A percentile compares a stretch with the other conserved stretches of the same genome.
Evolutionary conservation across 2,888 invertebrate species (phyloP).

Genomic region (Mesochorus sp.): DNA sequence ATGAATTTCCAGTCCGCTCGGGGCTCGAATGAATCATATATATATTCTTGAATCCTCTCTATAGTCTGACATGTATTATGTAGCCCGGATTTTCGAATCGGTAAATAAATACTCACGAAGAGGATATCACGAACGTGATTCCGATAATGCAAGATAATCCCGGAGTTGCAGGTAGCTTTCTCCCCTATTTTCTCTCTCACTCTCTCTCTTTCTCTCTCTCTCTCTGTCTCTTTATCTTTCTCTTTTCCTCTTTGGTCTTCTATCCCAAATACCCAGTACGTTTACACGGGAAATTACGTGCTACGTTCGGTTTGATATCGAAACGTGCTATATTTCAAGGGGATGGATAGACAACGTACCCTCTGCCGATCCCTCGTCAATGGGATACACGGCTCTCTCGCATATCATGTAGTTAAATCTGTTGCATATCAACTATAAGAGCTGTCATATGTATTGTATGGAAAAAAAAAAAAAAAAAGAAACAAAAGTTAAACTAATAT

Average conservation of each 20-base stretch:
- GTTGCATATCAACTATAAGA: constrained; percentile 3
- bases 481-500: too few species aligned
- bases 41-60: neutral
- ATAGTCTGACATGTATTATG: neutral
- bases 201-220: neutral
- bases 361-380: constrained; percentile 9
- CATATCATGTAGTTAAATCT: constrained; percentile 16
- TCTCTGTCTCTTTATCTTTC: neutral
- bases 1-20: too few species aligned
- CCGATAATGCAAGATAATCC: constrained; percentile 55
- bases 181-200: neutral
- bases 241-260: neutral
- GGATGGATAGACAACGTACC: constrained; percentile 14
- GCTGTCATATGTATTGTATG: too few species aligned
- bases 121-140: constrained; percentile 43
- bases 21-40: neutral
- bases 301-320: constrained; percentile 38
- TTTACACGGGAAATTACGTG: constrained; percentile 48
- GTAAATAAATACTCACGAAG: constrained; percentile 34
- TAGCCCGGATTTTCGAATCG: neutral
- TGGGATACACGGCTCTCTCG: too few species aligned
- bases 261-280: neutral
- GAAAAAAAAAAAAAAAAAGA: too few species aligned
- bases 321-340: constrained; percentile 40
- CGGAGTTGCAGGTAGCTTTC: neutral